phyloP scores from a whole-genome alignment of 2,113 vertebrate genomes.

The Peromyscus leucopus region DNA sequence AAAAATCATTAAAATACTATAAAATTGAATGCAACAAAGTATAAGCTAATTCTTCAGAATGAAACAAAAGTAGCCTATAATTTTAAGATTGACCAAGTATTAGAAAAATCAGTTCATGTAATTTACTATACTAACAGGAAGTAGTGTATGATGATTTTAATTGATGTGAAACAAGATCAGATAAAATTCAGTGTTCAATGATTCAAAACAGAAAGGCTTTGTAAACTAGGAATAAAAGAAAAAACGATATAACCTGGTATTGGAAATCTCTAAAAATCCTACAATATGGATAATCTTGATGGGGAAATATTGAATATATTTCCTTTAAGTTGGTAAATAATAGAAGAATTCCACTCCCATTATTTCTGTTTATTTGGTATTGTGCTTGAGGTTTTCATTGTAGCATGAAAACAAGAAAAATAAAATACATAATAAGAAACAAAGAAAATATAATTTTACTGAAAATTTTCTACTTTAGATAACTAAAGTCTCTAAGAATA shows the following conservation, averaged over 20 bases:
- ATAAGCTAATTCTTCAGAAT: constrained; percentile 36
- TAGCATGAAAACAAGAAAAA: constrained; percentile 12
- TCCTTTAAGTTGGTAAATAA: constrained; percentile 22
- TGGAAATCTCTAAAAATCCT: neutral
- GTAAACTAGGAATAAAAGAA: constrained; percentile 39
- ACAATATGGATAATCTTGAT: neutral
- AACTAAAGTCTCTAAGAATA: neutral
- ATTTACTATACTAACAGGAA: neutral
- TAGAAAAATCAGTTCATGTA: constrained; percentile 47
- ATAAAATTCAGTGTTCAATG: neutral
- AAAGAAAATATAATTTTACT: neutral
- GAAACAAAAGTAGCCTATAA: constrained; percentile 35
- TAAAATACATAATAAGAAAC: neutral
- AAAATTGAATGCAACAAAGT: constrained; percentile 10
- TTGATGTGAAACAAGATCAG: neutral
- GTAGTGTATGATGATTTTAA: constrained; percentile 30
- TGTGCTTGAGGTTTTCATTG: neutral
- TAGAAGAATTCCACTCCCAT: neutral
- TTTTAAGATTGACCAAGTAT: neutral
- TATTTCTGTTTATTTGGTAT: constrained; percentile 37
- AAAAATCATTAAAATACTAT: neutral
- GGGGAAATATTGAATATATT: constrained; percentile 12
- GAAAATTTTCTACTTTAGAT: constrained; percentile 16
- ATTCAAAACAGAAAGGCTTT: neutral
- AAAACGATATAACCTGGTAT: neutral